Conservation (phyloP, 2,888 invertebrate genomes). For the Dasypogon diadema region DNA sequence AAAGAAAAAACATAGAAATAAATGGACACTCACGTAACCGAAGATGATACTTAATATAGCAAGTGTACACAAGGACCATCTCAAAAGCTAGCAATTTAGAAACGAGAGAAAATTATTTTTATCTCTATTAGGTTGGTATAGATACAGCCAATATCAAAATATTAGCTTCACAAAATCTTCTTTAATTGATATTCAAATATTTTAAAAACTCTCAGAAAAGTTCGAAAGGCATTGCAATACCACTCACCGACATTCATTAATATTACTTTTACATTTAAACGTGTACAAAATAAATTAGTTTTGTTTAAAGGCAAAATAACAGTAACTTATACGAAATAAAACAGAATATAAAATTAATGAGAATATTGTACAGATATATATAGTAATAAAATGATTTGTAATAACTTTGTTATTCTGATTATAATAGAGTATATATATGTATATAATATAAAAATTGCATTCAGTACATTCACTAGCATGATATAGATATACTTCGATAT, state of each 20-base stretch:
- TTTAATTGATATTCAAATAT: slow-evolving; percentile 54
- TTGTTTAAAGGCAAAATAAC: slow-evolving; percentile 15
- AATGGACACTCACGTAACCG: slow-evolving; percentile 9
- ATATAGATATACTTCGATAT: slow-evolving; percentile 60
- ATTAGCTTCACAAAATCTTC: too few relatives aligned
- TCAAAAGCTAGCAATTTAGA: slow-evolving; percentile 87
- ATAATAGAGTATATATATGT: slow-evolving; percentile 42
- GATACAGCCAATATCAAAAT: too few relatives aligned
- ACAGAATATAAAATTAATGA: neutral
- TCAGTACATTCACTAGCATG: slow-evolving; percentile 70
- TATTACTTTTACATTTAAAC: slow-evolving; percentile 52
- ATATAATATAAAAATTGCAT: slow-evolving; percentile 67
- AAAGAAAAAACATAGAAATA: neutral
- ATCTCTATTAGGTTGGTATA: neutral
- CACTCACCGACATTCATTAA: slow-evolving; percentile 61
- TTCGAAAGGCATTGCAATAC: slow-evolving; percentile 57
- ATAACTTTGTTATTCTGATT: slow-evolving; percentile 30
- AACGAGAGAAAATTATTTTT: slow-evolving; percentile 52
- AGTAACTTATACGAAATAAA: neutral
- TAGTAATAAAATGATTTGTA: slow-evolving; percentile 39
- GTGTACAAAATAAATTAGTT: neutral
- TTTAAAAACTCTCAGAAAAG: slow-evolving; percentile 9
- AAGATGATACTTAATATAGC: slow-evolving; percentile 57
- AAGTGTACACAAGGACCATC: slow-evolving; percentile 83
- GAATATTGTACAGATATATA: slow-evolving; percentile 31